Base-by-base conservation (phyloP, 2,797 vertebrate genomes). In the Galaxias olidus region DNA sequence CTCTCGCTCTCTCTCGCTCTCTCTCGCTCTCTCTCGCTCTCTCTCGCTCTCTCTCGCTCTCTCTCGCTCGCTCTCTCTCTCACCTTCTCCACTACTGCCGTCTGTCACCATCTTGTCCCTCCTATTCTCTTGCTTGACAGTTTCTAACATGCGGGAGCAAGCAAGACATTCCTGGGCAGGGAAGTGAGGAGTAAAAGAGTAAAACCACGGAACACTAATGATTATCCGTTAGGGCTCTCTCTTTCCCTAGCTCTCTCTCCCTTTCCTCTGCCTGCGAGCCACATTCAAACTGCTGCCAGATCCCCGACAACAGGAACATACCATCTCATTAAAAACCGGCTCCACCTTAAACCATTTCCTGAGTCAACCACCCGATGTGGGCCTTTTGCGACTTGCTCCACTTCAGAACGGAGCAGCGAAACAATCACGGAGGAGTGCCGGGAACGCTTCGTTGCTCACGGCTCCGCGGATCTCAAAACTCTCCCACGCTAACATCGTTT, bases 381-480 rank as follows among this genome's bases (percentile, higher is more conserved):
- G 49, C 49, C 30, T 30, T 30, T 30, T 30, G 30, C 30, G 30
- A 30, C 30, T 30, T 30, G 30, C 30, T 2, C 30, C 30, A 30
- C 30, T 65, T 0, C 52, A 10, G 18, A n/a, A 58, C 43, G 9
- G 71, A 58, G 11, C 44, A 10, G 69, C 10, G 45, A 19, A 61
- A 62, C 56, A 60, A 65, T 15, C 41, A 64, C 1, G 58, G 17
- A 55, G 5, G 41, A 65, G 10, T 66, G 41, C 40, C 9, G 40
- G 49, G 49, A 61, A 55, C 57, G 18, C 66, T 53, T 74, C 47
- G 62, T 71, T 62, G 40, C 14, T 44, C 61, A 5, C 8, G 15
- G 11, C 46, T 51, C 30, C 52, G 4, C 42, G 9, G 43, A 44
- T 18, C 42, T 14, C 56, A 18, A 55, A 30, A 41, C 53, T 19